Conservation (phyloP, 2,797 vertebrate genomes). For the Danionella dracula region DNA sequence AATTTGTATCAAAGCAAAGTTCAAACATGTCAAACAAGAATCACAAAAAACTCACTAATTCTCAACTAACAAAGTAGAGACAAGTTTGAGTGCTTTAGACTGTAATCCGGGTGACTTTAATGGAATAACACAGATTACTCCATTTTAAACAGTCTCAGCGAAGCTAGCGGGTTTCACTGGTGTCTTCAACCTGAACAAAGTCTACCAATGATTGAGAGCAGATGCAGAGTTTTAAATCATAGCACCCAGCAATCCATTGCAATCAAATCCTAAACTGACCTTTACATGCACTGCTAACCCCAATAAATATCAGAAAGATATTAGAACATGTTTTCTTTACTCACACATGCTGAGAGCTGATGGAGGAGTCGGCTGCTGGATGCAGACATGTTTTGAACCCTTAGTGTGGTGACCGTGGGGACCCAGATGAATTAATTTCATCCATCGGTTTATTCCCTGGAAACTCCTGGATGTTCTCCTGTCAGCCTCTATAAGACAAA, state of each 20-base stretch:
- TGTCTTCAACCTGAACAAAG: neutral
- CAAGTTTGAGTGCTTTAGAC: slow-evolving; percentile 4
- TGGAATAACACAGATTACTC: slow-evolving; percentile 42
- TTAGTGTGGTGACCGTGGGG: neutral
- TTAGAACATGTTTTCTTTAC: neutral
- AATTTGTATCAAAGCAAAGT: neutral
- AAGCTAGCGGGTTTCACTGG: neutral
- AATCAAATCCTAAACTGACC: neutral
- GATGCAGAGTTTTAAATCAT: too few relatives aligned
- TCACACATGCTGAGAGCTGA: neutral
- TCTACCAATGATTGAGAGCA: neutral
- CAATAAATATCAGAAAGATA: slow-evolving; percentile 2
- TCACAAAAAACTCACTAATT: neutral
- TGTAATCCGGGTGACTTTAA: slow-evolving; percentile 41
- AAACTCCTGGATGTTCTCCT: neutral
- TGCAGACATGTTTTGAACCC: slow-evolving; percentile 3
- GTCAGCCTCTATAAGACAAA: neutral
- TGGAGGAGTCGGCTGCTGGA: neutral
- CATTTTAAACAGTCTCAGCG: neutral
- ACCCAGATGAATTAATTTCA: neutral
- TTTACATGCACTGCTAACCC: slow-evolving; percentile 29
- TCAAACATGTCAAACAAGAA: neutral
- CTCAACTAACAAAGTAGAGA: too few relatives aligned
- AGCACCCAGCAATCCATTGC: too few relatives aligned
- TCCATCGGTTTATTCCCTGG: neutral